Evolutionary conservation across 1,140 invertebrate species (phyloP), one percentile per base, ranked within the genome.

Genomic region (Drosophila leontia): DNA sequence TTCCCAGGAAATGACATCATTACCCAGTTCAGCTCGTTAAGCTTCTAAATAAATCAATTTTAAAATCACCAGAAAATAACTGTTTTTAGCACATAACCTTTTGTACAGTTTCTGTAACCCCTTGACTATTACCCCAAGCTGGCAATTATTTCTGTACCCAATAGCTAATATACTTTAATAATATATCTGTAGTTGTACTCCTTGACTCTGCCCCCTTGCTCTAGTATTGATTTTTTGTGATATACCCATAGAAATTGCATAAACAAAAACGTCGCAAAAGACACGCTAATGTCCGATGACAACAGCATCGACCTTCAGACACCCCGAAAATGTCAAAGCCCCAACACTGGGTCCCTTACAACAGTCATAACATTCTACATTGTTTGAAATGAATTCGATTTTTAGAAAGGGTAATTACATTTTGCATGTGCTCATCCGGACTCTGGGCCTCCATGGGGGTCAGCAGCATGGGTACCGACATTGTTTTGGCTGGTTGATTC

Each of bases 391-490:
- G 15, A 42, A 23, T 26, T 47, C 19, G 45, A 47, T 47, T 45
- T 44, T 51, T 3, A 1, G 35, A 26, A 7, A 15, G 19, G 42
- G 60, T 84, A 90, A 63, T 88, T 88, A 88, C 84, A 85, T 90
- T 88, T 81, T 88, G 69, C 78, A 84, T 90, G 70, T 88, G 85
- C 37, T 88, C 84, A 29, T 88, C 84, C 61, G 62, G 53, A 35
- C 70, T 67, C 32, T 80, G 84, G 12, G 70, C n/a, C 42, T 88
- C 84, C 80, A 84, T 34, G 34, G 80, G 84, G 17, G 77, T 90
- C 44, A 88, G 42, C 57, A 88, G 47, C 84, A 88, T 90, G 39
- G 84, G 81, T 15, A 88, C 85, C 41, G 84, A 87, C 84, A 87
- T 87, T 17, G n/a, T 57, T 78, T 57, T 75, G 44, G 37, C 12